These are phyloP conservation scores for Zhengitettix transpicula DNA, from an alignment of 2,888 invertebrate genomes.

Conservation along the genomic window DNA sequence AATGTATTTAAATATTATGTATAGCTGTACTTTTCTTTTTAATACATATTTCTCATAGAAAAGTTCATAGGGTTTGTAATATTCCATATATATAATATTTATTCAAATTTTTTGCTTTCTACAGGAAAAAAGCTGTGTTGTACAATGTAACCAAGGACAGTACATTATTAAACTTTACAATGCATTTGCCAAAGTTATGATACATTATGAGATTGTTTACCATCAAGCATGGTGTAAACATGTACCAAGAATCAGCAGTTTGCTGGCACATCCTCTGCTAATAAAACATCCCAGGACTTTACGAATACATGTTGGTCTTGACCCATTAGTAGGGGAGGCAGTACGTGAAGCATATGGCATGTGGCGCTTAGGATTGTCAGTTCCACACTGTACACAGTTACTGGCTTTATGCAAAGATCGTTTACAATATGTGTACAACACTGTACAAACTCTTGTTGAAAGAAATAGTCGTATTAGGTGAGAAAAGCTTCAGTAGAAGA, in stretches of 20 bases:
- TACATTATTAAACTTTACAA: constrained; percentile 63
- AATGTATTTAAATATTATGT: neutral
- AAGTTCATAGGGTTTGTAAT: too few relatives aligned
- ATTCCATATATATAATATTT: neutral
- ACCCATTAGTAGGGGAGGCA: constrained; percentile 26
- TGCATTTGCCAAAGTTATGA: constrained; percentile 57
- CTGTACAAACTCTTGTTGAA: constrained; percentile 41
- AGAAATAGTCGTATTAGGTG: constrained; percentile 34
- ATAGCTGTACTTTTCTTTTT: too few relatives aligned
- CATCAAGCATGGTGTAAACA: constrained; percentile 67
- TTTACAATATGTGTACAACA: constrained; percentile 42
- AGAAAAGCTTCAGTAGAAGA: too few relatives aligned
- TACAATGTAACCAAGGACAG: constrained; percentile 45
- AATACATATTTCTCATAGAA: too few relatives aligned
- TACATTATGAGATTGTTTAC: constrained; percentile 69
- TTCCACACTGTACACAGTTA: constrained; percentile 60
- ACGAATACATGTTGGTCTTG: constrained; percentile 18
- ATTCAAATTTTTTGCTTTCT: constrained; percentile 2
- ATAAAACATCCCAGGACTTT: constrained; percentile 47
- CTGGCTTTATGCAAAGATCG: constrained; percentile 55
- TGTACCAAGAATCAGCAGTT: constrained; percentile 44
- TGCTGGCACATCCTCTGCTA: constrained; percentile 52
- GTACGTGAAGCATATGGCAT: constrained; percentile 69
- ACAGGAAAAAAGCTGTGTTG: constrained; percentile 26
- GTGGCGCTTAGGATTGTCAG: constrained; percentile 54